Base-by-base conservation (phyloP, 2,888 invertebrate genomes). In the Frankliniella intonsa region DNA sequence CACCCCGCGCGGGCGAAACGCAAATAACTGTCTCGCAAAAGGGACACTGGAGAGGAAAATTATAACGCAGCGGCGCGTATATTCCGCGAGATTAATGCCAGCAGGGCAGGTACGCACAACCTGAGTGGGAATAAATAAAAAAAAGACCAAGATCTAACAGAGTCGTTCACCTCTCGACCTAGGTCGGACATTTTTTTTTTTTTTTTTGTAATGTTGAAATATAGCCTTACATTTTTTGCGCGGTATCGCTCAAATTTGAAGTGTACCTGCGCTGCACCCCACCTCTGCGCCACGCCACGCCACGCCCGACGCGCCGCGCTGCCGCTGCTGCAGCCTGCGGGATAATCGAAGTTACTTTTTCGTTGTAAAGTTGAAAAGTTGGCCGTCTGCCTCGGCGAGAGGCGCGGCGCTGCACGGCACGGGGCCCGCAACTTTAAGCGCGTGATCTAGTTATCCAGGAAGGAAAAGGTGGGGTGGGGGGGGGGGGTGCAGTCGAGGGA, bases 331-430 rank as follows among this genome's bases (percentile, higher is more conserved):
- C 55, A 17, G 62, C 14, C 7, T 14, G 62, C 22, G 22, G 22
- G 69, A 69, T 69, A 69, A 69, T 69, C 69, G 69, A 69, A 69
- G 22, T 69, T 69, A 22, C 69, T 69, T 69, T 69, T 69, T 69
- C 22, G 22, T 22, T 22, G 69, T 22, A 22, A 22, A 69, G 69
- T 69, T 69, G 22, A n/a, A 69, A 69, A 69, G 22, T 69, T 22
- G 69, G 69, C n/a, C 22, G 22, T n/a, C 62, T 17, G 0, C 62
- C 38, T 38, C 62, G n/a, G 62, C 62, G 38, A 38, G 38, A 38
- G 22, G 69, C 69, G 22, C 62, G 14, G 17, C 62, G 3, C 19
- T 10, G 14, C 55, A 8, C 17, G 19, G 62, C 62, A 17, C 14
- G 14, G 62, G 55, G 14, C 14, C 55, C 14, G 55, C 55, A 69